phyloP scores from a whole-genome alignment of 2,113 vertebrate genomes.

The Nicator chloris region DNA sequence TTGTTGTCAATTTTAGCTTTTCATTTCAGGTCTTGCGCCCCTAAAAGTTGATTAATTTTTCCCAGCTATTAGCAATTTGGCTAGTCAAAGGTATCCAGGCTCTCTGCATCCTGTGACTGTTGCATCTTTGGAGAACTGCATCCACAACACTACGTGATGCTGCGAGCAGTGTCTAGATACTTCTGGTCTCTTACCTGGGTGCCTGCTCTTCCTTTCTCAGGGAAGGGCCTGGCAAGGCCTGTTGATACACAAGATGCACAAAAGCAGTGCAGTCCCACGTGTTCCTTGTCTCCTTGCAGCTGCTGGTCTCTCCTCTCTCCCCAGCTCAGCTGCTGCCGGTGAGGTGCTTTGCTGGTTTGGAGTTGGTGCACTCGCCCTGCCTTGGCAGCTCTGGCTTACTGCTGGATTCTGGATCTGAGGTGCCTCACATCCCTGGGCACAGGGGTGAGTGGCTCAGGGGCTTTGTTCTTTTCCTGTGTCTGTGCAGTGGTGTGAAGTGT shows the following conservation, averaged over 20 bases:
- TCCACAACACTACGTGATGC: background rate
- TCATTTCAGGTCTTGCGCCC: rapidly evolving
- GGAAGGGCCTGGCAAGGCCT: background rate
- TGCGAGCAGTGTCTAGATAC: rapidly evolving
- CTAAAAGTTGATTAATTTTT: background rate
- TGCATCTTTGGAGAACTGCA: background rate
- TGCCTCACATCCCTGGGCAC: background rate
- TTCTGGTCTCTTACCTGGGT: background rate
- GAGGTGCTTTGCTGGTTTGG: background rate
- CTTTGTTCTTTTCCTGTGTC: background rate
- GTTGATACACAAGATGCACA: background rate
- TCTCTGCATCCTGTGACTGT: background rate
- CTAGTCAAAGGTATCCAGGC: background rate
- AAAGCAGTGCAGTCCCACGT: rapidly evolving
- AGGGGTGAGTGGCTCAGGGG: background rate
- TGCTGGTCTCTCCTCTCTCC: background rate
- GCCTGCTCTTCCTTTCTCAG: background rate
- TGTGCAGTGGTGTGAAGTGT: background rate
- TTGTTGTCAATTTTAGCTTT: background rate
- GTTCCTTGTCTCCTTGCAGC: background rate
- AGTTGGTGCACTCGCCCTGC: background rate
- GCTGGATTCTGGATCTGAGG: background rate
- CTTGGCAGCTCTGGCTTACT: background rate
- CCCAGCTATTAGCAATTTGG: background rate
- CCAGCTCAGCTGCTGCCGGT: background rate